Conservation (phyloP, 1,140 invertebrate genomes). For the Amphibalanus amphitrite region DNA sequence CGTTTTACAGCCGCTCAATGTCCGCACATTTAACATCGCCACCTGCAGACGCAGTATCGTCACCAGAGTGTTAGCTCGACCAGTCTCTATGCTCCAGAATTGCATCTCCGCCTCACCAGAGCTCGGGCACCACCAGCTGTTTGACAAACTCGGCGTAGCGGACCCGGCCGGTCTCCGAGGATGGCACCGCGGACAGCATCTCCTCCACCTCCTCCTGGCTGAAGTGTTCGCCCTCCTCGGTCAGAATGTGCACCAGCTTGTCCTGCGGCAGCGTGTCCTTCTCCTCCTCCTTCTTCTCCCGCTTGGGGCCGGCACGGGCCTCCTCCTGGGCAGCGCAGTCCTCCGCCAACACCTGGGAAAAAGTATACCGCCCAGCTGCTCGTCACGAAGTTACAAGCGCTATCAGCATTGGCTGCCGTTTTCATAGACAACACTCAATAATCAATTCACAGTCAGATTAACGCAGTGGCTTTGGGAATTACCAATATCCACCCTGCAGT, state of each 20-base stretch:
- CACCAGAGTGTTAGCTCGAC: no score
- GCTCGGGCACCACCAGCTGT: background rate
- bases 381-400: no score
- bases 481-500: no score
- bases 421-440: background rate
- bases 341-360: background rate
- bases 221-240: background rate
- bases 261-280: background rate
- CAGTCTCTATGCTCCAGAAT: no score
- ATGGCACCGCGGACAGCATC: background rate
- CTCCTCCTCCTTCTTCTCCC: background rate
- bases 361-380: no score
- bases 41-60: no score
- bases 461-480: no score
- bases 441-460: no score
- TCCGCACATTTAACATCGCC: no score
- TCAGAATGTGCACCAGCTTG: slow-evolving; percentile 1
- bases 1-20: no score
- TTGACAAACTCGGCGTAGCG: background rate
- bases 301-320: background rate
- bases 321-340: background rate
- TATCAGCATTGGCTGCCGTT: no score
- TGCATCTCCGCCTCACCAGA: background rate
- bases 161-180: background rate
- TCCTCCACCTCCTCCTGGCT: slow-evolving; percentile 3